Conservation (phyloP, 2,888 invertebrate genomes). For the Drosophila lacicola region DNA sequence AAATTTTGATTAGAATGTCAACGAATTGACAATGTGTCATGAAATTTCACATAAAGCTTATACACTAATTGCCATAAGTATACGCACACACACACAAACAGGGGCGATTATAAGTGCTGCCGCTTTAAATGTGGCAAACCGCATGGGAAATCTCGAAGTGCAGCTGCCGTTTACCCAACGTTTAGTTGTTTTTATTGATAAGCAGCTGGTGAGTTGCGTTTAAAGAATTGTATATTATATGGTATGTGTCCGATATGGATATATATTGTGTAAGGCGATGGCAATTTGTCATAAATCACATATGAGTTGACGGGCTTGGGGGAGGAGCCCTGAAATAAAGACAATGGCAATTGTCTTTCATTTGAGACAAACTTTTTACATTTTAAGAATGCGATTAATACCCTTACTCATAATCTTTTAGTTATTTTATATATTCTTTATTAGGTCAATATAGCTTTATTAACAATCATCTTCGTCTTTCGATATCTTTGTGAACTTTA, state of each 20-base stretch:
- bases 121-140: conserved; percentile 32
- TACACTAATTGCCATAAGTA: conserved; percentile 24
- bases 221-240: conserved; percentile 2
- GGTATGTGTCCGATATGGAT: conserved; percentile 22
- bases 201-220: conserved; percentile 34
- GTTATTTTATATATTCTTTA: too few species aligned
- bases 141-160: conserved; percentile 45
- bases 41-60: conserved; percentile 8
- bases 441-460: too few species aligned
- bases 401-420: not conserved
- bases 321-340: conserved; percentile 23
- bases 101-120: conserved; percentile 22
- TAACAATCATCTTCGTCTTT: not conserved
- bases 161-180: conserved; percentile 27
- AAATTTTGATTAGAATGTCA: conserved; percentile 3
- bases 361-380: conserved; percentile 18
- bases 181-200: conserved; percentile 36
- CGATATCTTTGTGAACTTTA: not conserved
- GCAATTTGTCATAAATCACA: conserved; percentile 51
- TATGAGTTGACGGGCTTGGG: not conserved
- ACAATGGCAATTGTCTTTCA: conserved; percentile 31
- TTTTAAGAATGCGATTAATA: conserved; percentile 5
- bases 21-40: conserved; percentile 13
- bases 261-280: not conserved
- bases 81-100: conserved; percentile 1